Percentiles rank a stretch among this genome's conserved stretches.
These are phyloP conservation scores for Apantesis nais DNA, from an alignment of 2,888 invertebrate species.

Conservation along the genomic window DNA sequence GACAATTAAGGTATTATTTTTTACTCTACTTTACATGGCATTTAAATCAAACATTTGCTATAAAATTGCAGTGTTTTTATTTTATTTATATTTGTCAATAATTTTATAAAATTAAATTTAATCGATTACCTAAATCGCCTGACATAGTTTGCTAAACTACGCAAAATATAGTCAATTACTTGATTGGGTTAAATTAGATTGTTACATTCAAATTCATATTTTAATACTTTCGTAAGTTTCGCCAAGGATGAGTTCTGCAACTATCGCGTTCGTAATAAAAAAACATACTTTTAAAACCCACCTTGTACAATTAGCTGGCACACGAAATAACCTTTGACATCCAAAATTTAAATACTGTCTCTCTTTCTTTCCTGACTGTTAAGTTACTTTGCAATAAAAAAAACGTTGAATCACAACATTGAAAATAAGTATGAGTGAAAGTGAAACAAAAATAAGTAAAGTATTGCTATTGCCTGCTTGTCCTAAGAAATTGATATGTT, in stretches of 20 bases:
- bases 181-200: constrained; percentile 10
- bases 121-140: not conserved
- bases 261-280: constrained; percentile 45
- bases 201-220: constrained; percentile 25
- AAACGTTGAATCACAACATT: not conserved
- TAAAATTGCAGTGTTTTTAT: not conserved
- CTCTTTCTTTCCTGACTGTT: not conserved
- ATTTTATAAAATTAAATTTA: not conserved
- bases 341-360: constrained; percentile 44
- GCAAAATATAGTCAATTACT: constrained; percentile 18
- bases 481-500: constrained; percentile 8
- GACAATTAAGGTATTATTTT: not conserved
- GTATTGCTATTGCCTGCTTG: not conserved
- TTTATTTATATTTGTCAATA: not conserved
- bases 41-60: not conserved
- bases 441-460: not conserved
- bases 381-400: not conserved
- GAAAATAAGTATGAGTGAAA: not conserved
- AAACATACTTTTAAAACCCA: constrained; percentile 45
- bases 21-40: not conserved
- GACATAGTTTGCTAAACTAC: not conserved
- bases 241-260: constrained; percentile 54
- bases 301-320: constrained; percentile 60
- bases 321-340: constrained; percentile 70
- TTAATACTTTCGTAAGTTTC: constrained; percentile 51